phyloP scores from a whole-genome alignment of 2,797 vertebrate species.

The Pachyuromys duprasi region DNA sequence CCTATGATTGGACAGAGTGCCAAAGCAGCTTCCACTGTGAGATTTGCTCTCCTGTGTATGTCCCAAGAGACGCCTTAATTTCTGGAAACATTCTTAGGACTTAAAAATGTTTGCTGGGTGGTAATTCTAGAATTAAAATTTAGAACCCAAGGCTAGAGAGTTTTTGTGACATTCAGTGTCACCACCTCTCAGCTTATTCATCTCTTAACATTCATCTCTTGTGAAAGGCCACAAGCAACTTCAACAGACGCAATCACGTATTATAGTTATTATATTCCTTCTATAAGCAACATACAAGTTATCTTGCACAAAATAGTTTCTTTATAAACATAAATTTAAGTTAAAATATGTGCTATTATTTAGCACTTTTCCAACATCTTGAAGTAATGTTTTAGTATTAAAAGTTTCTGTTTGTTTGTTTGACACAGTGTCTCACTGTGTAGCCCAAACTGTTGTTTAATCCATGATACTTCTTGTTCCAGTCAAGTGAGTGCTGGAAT shows the following conservation, averaged over 20 bases:
- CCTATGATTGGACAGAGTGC: not conserved
- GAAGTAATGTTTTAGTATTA: not conserved
- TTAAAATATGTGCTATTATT: not conserved
- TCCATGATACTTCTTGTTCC: not conserved
- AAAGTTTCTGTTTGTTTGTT: not conserved
- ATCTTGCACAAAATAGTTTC: not conserved
- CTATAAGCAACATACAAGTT: not conserved
- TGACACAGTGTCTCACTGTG: not conserved
- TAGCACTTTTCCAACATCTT: not conserved
- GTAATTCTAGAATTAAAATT: not conserved
- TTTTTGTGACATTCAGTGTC: not conserved
- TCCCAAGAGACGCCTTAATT: not conserved
- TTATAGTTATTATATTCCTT: not conserved
- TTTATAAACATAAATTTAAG: slow-evolving; percentile 2
- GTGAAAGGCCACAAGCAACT: not conserved
- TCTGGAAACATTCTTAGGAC: not conserved
- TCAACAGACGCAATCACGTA: not conserved
- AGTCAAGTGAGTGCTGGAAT: not conserved
- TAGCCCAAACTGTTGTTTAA: not conserved
- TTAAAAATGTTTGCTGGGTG: not conserved
- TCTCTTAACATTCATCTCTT: not conserved
- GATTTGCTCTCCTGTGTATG: not conserved
- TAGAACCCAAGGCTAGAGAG: not conserved
- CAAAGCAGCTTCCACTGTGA: not conserved
- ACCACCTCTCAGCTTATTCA: not conserved